phyloP scores from a whole-genome alignment of 2,888 invertebrate species.

The Pristionchus maxplancki region DNA sequence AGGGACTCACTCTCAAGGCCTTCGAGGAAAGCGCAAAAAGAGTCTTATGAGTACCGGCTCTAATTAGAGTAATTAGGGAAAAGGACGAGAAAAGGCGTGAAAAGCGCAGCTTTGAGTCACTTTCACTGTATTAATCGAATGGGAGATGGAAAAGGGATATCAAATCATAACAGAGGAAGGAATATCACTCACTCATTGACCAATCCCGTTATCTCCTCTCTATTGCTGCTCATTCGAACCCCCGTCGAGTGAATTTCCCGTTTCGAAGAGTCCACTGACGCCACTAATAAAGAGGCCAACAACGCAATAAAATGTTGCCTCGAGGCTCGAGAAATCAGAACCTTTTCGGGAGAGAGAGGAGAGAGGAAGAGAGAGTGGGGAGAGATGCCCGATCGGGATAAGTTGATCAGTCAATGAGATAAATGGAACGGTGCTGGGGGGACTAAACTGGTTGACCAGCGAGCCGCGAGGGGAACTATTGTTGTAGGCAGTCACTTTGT shows the following conservation, averaged over 20 bases:
- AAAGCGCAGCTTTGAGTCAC: neutral
- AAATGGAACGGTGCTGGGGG: neutral
- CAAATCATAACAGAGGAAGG: conserved; percentile 31
- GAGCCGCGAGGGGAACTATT: neutral
- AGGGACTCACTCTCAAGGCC: conserved; percentile 15
- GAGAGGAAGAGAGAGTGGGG: neutral
- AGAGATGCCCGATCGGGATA: conserved; percentile 27
- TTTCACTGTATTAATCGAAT: conserved; percentile 19
- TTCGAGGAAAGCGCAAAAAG: neutral
- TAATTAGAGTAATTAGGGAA: neutral
- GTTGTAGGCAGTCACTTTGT: neutral
- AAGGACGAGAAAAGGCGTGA: neutral
- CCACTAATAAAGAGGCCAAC: conserved; percentile 21
- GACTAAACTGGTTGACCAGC: neutral
- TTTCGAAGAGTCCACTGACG: neutral
- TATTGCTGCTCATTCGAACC: neutral
- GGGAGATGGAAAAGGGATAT: neutral
- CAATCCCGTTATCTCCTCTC: conserved; percentile 21
- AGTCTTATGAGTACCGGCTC: neutral
- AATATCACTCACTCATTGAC: neutral
- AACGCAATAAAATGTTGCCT: conserved; percentile 28
- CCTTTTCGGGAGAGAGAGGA: neutral
- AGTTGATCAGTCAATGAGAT: conserved; percentile 30
- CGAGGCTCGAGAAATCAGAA: conserved; percentile 7
- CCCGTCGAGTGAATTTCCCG: conserved; percentile 4